These are phyloP conservation scores for Brachionus calyciflorus DNA, from an alignment of 1,140 invertebrate genomes.

Conservation along the genomic window DNA sequence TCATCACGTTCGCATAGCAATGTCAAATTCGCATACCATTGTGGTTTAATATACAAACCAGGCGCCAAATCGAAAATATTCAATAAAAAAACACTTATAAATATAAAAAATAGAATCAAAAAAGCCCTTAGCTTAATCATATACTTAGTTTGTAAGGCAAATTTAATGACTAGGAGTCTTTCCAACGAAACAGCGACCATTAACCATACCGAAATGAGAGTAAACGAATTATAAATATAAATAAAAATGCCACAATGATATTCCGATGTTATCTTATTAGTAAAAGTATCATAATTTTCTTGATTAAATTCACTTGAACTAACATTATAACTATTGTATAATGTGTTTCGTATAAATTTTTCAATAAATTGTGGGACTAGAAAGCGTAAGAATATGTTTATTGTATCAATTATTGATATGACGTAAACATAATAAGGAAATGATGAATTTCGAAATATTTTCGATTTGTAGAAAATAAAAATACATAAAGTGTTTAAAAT, in stretches of 20 bases:
- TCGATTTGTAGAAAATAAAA: slow-evolving; percentile 41
- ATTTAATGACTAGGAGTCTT: slow-evolving; percentile 25
- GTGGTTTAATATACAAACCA: slow-evolving; percentile 31
- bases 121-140: slow-evolving; percentile 40
- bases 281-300: slow-evolving; percentile 34
- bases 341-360: slow-evolving; percentile 22
- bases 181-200: slow-evolving; percentile 39
- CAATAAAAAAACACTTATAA: not conserved
- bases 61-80: slow-evolving; percentile 44
- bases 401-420: slow-evolving; percentile 30
- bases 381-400: slow-evolving; percentile 44
- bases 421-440: slow-evolving; percentile 45
- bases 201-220: slow-evolving; percentile 18
- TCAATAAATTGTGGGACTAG: slow-evolving; percentile 35
- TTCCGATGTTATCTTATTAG: slow-evolving; percentile 2
- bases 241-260: slow-evolving; percentile 37
- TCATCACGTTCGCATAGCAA: slow-evolving; percentile 43
- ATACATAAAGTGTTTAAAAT: slow-evolving; percentile 26
- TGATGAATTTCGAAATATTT: slow-evolving; percentile 34
- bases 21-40: slow-evolving; percentile 41
- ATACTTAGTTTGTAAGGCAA: slow-evolving; percentile 17
- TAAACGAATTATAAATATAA: slow-evolving; percentile 40
- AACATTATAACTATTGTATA: slow-evolving; percentile 8
- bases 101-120: slow-evolving; percentile 1
- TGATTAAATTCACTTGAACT: slow-evolving; percentile 8